Evolutionary conservation across 2,888 invertebrate genomes (phyloP).

Genomic region (Balanococcus diminutus): DNA sequence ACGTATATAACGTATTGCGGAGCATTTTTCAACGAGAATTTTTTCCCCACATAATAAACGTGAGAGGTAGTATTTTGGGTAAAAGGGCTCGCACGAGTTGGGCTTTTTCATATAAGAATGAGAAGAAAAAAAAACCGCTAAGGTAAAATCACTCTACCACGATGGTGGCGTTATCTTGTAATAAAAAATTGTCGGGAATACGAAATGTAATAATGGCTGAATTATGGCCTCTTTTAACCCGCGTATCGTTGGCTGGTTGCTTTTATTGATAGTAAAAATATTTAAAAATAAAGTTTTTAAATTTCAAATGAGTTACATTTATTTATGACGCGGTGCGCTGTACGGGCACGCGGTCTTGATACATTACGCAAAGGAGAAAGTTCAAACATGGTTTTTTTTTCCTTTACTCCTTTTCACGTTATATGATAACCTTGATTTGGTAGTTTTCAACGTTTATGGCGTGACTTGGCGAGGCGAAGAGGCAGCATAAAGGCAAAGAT

Average conservation of each 20-base stretch:
- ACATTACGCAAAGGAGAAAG: constrained; percentile 21
- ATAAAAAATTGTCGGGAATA: constrained; percentile 40
- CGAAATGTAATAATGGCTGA: constrained; percentile 19
- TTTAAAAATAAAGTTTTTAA: constrained; percentile 40
- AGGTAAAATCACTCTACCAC: neutral
- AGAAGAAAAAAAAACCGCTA: neutral
- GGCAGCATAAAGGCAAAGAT: neutral
- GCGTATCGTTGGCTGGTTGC: neutral
- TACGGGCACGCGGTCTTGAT: constrained; percentile 1
- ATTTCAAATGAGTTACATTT: constrained; percentile 40
- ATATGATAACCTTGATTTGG: constrained; percentile 39
- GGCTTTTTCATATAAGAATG: neutral
- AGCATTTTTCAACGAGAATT: neutral
- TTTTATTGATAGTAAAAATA: constrained; percentile 39
- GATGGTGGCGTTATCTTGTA: constrained; percentile 24
- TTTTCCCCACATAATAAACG: constrained; percentile 21
- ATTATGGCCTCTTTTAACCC: constrained; percentile 35
- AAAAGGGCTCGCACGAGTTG: neutral
- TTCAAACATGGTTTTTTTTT: constrained; percentile 13
- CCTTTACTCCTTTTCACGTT: neutral
- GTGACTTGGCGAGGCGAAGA: constrained; percentile 2
- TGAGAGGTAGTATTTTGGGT: neutral
- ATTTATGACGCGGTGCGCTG: constrained; percentile 9
- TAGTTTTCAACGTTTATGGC: constrained; percentile 32
- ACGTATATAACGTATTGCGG: neutral